phyloP scores from a whole-genome alignment of 1,140 invertebrate genomes.

The Trichonephila inaurata region DNA sequence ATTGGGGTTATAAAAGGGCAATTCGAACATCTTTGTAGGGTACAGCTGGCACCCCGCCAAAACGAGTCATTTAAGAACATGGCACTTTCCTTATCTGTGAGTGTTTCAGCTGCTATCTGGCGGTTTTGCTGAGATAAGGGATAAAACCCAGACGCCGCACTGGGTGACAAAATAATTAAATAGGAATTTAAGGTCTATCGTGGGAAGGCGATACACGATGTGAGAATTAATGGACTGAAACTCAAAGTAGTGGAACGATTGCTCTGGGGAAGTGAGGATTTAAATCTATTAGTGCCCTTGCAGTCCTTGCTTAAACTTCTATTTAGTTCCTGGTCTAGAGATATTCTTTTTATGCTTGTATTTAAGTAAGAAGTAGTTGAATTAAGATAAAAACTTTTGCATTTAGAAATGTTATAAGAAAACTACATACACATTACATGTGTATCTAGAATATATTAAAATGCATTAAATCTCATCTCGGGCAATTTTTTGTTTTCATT shows the following conservation, averaged over 20 bases:
- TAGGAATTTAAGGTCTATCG: slow-evolving; percentile 4
- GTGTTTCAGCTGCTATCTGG: background rate
- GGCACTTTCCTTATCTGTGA: background rate
- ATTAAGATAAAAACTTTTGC: too few relatives aligned
- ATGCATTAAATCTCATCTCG: too few relatives aligned
- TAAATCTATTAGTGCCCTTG: background rate
- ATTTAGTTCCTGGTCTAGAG: too few relatives aligned
- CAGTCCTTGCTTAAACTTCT: too few relatives aligned
- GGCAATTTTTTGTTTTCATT: too few relatives aligned
- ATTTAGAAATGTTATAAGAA: too few relatives aligned
- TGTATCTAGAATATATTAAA: too few relatives aligned
- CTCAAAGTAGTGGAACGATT: background rate
- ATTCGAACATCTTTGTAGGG: slow-evolving; percentile 27
- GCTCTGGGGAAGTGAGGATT: background rate
- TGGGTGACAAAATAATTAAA: slow-evolving; percentile 11
- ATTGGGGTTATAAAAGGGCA: slow-evolving; percentile 25
- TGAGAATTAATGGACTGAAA: background rate
- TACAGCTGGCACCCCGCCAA: slow-evolving; percentile 13
- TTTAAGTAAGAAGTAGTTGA: too few relatives aligned
- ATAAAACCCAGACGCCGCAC: background rate
- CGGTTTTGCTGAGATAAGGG: slow-evolving; percentile 12
- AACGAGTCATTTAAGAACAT: slow-evolving; percentile 4
- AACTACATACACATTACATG: too few relatives aligned
- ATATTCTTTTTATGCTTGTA: too few relatives aligned
- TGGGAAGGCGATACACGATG: background rate